phyloP scores from a whole-genome alignment of 2,888 invertebrate genomes.

The Caenorhabditis drosophilae region DNA sequence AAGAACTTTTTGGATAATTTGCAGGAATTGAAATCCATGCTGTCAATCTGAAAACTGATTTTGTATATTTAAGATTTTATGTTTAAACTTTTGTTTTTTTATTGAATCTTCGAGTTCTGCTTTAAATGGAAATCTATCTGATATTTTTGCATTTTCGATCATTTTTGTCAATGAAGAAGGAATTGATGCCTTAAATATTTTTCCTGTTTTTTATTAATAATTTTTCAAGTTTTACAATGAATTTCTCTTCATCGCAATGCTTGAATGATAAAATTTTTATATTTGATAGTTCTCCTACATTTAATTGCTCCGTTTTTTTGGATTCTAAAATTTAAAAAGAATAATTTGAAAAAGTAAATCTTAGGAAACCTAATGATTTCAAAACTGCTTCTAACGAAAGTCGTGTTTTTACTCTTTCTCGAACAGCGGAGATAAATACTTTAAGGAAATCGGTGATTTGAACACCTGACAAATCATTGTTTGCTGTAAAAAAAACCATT shows the following conservation, averaged over 20 bases:
- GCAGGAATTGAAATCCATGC: slow-evolving; percentile 20
- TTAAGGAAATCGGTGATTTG: slow-evolving; percentile 36
- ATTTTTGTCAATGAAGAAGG: slow-evolving; percentile 11
- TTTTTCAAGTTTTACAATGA: slow-evolving; percentile 3
- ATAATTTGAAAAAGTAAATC: background rate
- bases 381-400: slow-evolving; percentile 9
- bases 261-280: slow-evolving; percentile 13
- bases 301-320: slow-evolving; percentile 11
- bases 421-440: slow-evolving; percentile 20
- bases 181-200: slow-evolving; percentile 5
- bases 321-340: slow-evolving; percentile 7
- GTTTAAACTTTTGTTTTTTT: slow-evolving; percentile 14
- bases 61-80: no score
- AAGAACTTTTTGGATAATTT: slow-evolving; percentile 21
- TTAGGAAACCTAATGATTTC: slow-evolving; percentile 1
- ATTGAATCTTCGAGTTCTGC: slow-evolving; percentile 9
- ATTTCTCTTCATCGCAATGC: slow-evolving; percentile 21
- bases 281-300: background rate
- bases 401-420: slow-evolving; percentile 29
- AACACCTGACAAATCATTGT: slow-evolving; percentile 7
- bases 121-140: slow-evolving; percentile 23
- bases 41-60: no score
- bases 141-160: slow-evolving; percentile 1
- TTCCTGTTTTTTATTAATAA: background rate
- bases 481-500: slow-evolving; percentile 1